Conservation (phyloP, 2,888 invertebrate genomes). For the Perizoma flavofasciatum region DNA sequence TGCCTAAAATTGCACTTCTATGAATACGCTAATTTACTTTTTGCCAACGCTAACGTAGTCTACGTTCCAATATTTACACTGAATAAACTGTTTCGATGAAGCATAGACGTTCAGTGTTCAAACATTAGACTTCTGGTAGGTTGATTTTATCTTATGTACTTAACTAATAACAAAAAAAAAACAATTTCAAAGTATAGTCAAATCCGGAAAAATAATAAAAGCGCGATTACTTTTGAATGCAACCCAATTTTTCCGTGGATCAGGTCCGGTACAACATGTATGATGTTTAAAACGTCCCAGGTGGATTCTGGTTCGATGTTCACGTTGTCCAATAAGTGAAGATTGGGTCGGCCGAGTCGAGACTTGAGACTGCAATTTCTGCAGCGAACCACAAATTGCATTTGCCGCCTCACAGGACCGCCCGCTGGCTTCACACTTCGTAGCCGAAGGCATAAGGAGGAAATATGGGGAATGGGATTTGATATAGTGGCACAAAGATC, state of each 20-base stretch:
- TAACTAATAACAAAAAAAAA: too few relatives aligned
- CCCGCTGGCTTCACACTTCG: conserved; percentile 47
- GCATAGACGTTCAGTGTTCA: conserved; percentile 8
- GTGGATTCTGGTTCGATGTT: conserved; percentile 30
- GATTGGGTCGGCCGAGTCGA: conserved; percentile 48
- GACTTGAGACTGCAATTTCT: conserved; percentile 60
- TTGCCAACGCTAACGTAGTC: conserved; percentile 11
- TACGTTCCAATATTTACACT: conserved; percentile 17
- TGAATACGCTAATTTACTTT: conserved; percentile 37
- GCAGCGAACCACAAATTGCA: conserved; percentile 66
- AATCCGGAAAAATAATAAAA: conserved; percentile 30
- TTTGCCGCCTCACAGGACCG: conserved; percentile 56
- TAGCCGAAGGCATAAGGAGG: conserved; percentile 17
- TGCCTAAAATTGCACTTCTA: conserved; percentile 32
- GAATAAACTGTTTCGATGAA: conserved; percentile 17
- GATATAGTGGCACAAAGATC: conserved; percentile 19
- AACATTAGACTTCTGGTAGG: neutral
- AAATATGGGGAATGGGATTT: conserved; percentile 29
- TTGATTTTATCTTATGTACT: neutral
- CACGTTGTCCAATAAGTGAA: conserved; percentile 56
- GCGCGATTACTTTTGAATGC: conserved; percentile 49
- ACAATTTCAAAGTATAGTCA: neutral
- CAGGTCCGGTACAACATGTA: conserved; percentile 47
- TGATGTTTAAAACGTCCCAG: conserved; percentile 43
- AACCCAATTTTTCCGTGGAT: conserved; percentile 53